Conservation (phyloP, 1,140 invertebrate genomes). For the Andrena cerasifolii region DNA sequence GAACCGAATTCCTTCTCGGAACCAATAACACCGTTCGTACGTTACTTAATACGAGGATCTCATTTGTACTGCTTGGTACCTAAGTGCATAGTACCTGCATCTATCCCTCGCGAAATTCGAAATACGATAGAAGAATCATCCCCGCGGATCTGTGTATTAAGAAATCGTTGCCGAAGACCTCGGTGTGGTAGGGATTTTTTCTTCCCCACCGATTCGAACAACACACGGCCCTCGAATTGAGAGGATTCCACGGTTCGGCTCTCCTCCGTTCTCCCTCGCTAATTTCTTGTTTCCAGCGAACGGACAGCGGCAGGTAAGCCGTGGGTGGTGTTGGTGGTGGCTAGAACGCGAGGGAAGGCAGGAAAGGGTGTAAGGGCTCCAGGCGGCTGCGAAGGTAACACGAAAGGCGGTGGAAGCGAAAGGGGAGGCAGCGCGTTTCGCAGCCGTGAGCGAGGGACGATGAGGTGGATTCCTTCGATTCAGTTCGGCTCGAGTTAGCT, state of each 20-base stretch:
- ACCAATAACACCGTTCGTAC: too few species aligned
- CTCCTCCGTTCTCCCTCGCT: constrained; percentile 50
- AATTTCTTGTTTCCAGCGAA: constrained; percentile 60
- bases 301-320: constrained; percentile 43
- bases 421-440: constrained; percentile 16
- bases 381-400: constrained; percentile 18
- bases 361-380: not conserved
- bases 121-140: not conserved
- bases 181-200: constrained; percentile 31
- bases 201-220: constrained; percentile 8
- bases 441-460: constrained; percentile 33
- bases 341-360: not conserved
- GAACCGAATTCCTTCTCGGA: constrained; percentile 54
- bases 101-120: constrained; percentile 3
- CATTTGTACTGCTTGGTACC: too few species aligned
- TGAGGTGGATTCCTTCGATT: constrained; percentile 76
- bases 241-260: constrained; percentile 50
- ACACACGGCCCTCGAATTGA: constrained; percentile 14
- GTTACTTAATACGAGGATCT: too few species aligned
- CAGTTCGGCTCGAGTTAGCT: constrained; percentile 78
- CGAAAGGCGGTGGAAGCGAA: constrained; percentile 21
- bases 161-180: constrained; percentile 5
- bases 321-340: constrained; percentile 54
- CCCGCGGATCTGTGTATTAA: constrained; percentile 14
- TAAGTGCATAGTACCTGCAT: too few species aligned